These are phyloP conservation scores for Phortica variegata DNA, from an alignment of 1,140 invertebrate genomes.

Conservation along the genomic window DNA sequence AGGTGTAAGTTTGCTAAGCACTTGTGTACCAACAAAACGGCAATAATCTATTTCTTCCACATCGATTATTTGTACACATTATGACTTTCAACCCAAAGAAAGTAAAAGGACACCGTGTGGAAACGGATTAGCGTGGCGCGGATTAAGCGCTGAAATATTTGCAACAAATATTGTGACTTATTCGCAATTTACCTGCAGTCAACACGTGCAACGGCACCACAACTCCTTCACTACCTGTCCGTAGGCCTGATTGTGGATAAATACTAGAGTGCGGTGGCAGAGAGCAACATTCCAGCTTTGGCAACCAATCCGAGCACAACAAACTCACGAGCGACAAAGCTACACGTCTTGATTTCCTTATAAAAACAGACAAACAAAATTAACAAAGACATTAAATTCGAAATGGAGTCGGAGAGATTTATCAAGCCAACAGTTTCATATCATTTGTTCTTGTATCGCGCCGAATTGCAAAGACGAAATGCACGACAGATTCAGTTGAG, in stretches of 20 bases:
- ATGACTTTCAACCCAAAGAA: conserved; percentile 33
- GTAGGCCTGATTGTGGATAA: neutral
- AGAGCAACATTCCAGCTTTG: conserved; percentile 16
- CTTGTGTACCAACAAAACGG: neutral
- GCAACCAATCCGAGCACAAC: conserved; percentile 7
- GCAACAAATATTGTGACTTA: conserved; percentile 46
- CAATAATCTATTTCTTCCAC: conserved; percentile 2
- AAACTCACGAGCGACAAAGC: conserved; percentile 19
- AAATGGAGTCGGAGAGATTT: conserved; percentile 32
- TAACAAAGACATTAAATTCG: too few species aligned
- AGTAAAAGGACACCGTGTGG: too few species aligned
- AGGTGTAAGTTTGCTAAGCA: neutral
- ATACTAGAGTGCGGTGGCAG: conserved; percentile 8
- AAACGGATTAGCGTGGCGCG: conserved; percentile 33
- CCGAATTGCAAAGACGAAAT: conserved; percentile 36
- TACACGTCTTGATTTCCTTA: neutral
- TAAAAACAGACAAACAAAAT: neutral
- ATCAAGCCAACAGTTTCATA: conserved; percentile 38
- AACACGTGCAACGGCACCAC: conserved; percentile 11
- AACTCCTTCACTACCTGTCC: neutral
- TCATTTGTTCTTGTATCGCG: conserved; percentile 41
- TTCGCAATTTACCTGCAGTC: conserved; percentile 13
- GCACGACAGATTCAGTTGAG: conserved; percentile 33
- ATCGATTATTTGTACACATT: conserved; percentile 22
- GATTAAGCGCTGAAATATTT: conserved; percentile 50